phyloP scores from a whole-genome alignment of 2,888 invertebrate genomes.

The Endotricha flammealis region DNA sequence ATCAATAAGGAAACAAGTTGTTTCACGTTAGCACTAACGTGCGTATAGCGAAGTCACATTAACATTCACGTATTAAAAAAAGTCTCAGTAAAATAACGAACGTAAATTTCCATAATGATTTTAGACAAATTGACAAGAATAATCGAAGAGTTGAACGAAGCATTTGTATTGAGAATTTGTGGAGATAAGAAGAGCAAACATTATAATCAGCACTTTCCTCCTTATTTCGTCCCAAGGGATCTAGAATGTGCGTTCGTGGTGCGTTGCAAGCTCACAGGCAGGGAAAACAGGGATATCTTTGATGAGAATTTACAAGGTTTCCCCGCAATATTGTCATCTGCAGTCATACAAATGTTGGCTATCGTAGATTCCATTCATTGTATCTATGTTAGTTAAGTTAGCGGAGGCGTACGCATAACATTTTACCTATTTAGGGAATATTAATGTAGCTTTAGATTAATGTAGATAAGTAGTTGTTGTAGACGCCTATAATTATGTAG shows the following conservation, averaged over 20 bases:
- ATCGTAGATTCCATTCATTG: conserved; percentile 28
- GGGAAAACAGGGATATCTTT: conserved; percentile 45
- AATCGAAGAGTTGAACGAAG: conserved; percentile 36
- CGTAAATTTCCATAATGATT: background rate
- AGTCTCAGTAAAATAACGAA: no score
- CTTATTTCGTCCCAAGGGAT: conserved; percentile 47
- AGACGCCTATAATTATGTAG: no score
- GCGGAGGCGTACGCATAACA: no score
- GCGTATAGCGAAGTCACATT: conserved; percentile 1
- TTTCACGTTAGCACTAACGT: conserved; percentile 6
- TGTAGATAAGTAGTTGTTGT: no score
- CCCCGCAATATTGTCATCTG: conserved; percentile 50
- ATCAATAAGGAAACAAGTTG: no score
- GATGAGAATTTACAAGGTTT: conserved; percentile 75
- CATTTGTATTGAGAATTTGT: conserved; percentile 21
- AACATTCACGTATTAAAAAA: no score
- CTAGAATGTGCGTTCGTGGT: conserved; percentile 36
- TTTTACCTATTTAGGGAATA: no score
- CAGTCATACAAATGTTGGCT: conserved; percentile 59
- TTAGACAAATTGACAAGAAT: conserved; percentile 46
- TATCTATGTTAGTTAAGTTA: no score
- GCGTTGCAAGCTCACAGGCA: conserved; percentile 37
- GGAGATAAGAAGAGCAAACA: conserved; percentile 25
- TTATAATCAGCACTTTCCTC: conserved; percentile 32
- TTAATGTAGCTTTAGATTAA: no score